These are phyloP conservation scores for Drepanosiphum platanoidis DNA, from an alignment of 2,888 invertebrate genomes.

Conservation along the genomic window DNA sequence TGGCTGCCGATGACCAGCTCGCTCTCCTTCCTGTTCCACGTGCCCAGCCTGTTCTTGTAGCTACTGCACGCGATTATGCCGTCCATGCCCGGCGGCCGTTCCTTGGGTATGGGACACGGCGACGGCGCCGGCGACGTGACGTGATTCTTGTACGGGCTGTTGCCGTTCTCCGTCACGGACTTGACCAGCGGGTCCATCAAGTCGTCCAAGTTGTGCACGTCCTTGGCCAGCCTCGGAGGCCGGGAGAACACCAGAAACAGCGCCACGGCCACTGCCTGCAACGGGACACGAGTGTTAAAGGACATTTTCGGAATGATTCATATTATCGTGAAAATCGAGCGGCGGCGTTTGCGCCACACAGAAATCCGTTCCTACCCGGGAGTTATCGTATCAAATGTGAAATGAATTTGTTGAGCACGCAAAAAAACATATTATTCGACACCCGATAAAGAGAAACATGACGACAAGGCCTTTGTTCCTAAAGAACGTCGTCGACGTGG, in stretches of 20 bases:
- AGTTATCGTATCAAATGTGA: too few relatives aligned
- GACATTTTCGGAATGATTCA: too few relatives aligned
- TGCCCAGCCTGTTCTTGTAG: conserved; percentile 74
- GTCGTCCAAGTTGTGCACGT: conserved; percentile 66
- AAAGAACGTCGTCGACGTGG: too few relatives aligned
- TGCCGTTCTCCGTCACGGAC: conserved; percentile 48
- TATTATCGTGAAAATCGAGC: too few relatives aligned
- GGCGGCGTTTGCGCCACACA: too few relatives aligned
- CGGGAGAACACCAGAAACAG: conserved; percentile 67
- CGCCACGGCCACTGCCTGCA: conserved; percentile 68
- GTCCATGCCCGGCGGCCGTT: conserved; percentile 79
- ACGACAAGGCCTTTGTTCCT: too few relatives aligned
- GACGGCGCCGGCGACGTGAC: conserved; percentile 48
- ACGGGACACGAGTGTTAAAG: not conserved
- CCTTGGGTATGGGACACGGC: conserved; percentile 66
- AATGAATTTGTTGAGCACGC: too few relatives aligned
- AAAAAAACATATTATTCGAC: too few relatives aligned
- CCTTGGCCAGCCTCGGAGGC: conserved; percentile 67
- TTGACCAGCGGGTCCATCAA: conserved; percentile 63
- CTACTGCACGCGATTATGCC: conserved; percentile 81
- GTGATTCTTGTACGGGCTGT: conserved; percentile 24
- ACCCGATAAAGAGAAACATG: too few relatives aligned
- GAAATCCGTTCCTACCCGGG: too few relatives aligned
- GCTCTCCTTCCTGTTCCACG: conserved; percentile 68
- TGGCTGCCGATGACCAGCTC: conserved; percentile 68